Evolutionary conservation across 2,888 invertebrate species (phyloP).

Genomic region (Apamea epomidion): DNA sequence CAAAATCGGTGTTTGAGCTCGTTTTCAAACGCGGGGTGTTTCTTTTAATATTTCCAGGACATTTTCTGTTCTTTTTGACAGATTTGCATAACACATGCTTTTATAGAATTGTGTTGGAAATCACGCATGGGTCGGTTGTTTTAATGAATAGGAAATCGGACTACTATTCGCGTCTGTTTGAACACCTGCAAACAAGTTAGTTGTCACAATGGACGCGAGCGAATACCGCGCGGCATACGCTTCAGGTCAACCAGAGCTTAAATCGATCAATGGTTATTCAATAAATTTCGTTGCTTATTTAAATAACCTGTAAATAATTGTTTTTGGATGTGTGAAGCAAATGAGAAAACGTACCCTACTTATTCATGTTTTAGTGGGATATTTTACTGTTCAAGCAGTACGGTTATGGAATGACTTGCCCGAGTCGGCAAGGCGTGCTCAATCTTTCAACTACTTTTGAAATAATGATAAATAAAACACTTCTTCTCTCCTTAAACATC

Average conservation of each 20-base stretch:
- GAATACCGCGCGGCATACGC: not conserved
- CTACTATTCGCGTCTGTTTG: not conserved
- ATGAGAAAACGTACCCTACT: not conserved
- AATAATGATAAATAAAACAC: no score
- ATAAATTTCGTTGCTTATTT: not conserved
- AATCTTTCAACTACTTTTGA: no score
- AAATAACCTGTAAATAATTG: not conserved
- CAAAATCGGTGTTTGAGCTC: not conserved
- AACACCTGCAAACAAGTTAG: not conserved
- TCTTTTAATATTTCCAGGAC: not conserved
- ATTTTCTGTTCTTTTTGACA: not conserved
- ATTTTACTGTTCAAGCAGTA: no score
- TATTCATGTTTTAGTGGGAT: no score
- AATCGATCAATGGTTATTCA: not conserved
- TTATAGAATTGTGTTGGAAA: not conserved
- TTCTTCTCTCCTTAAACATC: no score
- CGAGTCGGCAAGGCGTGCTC: no score
- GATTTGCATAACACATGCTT: not conserved
- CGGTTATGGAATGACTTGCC: no score
- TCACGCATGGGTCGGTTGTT: not conserved
- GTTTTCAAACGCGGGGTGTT: not conserved
- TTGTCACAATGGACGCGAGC: no score
- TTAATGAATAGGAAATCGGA: not conserved
- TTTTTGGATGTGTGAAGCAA: not conserved
- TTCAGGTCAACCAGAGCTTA: not conserved